Evolutionary conservation across 2,888 invertebrate species (phyloP), one percentile per base, ranked within the genome.

Genomic region (Gibbula magus): DNA sequence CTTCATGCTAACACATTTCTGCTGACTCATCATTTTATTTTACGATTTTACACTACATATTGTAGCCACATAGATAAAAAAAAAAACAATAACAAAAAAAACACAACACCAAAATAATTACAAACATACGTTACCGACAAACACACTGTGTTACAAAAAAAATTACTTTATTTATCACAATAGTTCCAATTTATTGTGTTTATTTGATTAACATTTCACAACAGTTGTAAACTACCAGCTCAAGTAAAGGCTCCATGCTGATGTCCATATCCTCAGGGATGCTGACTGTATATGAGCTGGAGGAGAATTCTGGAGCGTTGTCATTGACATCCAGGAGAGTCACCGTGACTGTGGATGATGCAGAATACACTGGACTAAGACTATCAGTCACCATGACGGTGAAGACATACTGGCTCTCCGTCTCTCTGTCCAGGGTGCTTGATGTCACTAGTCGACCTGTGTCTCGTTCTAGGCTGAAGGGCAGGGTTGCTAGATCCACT

Each of bases 291-390:
- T 79, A 83, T 20, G 25, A 39, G 4, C 22, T 16, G 0, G 67
- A 29, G 7, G 29, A 32, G 32, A 78, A 78, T 20, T 29, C 16
- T 7, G 78, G 78, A 20, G 52, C 51, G 39, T 78, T 78, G 53
- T 78, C 78, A 29, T 78, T 78, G 10, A 29, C 61, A 16, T 45
- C 82, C 3, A 35, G 52, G 0, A 81, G 45, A 25, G 75, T 51
- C 18, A 81, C 81, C 2, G 76, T 79, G 16, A 79, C 76, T 4
- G 67, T 76, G 13, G 79, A 39, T 2, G 79, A 70, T 13, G 56
- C 67, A 29, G 79, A 76, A 67, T 70, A 76, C 2, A 56, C 51
- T 53, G 76, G 76, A 7, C 61, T 32, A 2, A 51, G 75, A 45
- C 67, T 67, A 52, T 79, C 76, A 10, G 75, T 66, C 2, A 77